phyloP scores from a whole-genome alignment of 30 jellyfish, hydroid and myxozoan genomes.

The Chrysaora quinquecirrha region DNA sequence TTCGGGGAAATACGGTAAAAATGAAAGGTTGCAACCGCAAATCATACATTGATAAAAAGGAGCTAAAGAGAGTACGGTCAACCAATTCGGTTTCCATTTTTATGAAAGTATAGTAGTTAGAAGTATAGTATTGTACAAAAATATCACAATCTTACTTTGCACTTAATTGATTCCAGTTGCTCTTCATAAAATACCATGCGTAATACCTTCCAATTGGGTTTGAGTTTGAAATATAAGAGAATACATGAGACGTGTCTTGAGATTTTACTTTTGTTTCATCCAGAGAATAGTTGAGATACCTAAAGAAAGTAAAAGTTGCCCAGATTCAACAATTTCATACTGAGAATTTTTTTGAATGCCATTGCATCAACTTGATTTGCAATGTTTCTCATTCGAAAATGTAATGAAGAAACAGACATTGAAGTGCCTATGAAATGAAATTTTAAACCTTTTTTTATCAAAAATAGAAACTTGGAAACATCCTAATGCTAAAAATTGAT shows the following conservation, averaged over 20 bases:
- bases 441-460: no score
- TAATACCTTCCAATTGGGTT: constrained; percentile 77
- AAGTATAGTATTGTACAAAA: not conserved
- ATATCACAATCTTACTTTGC: constrained; percentile 41
- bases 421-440: no score
- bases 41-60: not conserved
- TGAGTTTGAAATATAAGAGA: constrained; percentile 59
- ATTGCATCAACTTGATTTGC: no score
- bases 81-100: not conserved
- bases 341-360: no score
- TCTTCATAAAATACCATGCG: constrained; percentile 76
- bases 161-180: constrained; percentile 54
- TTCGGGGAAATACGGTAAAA: no score
- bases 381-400: no score
- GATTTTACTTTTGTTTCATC: constrained; percentile 69
- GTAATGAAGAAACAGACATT: no score
- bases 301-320: no score
- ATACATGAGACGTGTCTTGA: constrained; percentile 83
- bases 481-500: no score
- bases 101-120: not conserved
- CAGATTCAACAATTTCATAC: no score
- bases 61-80: not conserved
- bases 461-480: no score
- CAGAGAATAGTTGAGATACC: constrained; percentile 76
- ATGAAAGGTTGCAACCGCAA: not conserved